Base-by-base conservation (phyloP, 2,797 vertebrate genomes). In the Pseudopleuronectes americanus region DNA sequence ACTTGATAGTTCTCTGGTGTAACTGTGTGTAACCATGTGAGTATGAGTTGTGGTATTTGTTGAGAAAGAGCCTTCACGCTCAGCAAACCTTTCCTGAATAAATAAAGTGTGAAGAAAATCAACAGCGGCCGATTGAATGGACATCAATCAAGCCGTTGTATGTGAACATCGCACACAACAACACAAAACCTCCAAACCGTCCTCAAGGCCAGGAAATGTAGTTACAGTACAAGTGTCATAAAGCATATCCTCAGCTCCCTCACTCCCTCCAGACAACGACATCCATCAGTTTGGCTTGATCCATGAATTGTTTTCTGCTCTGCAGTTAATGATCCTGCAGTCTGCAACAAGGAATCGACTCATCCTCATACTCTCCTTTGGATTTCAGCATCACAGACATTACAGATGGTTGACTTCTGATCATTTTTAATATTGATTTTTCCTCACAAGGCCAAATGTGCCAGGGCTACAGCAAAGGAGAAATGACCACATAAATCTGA, bases 381-480 rank as follows among this genome's bases (percentile, higher is more conserved):
- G 84, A 85, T 87, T 84, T 81, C 76, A 67, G 57, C 71, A 71
- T 77, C 75, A 28, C 79, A 67, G 55, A 68, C 81, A 79, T 85
- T 80, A 87, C 83, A 86, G 87, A 90, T 84, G 81, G 72, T 78
- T 81, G 80, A 87, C 84, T 89, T 65, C 76, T 79, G 84, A 91
- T 92, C 78, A 83, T 88, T 90, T 85, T 68, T 76, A 60, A 33
- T 67, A 90, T 93, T 57, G 87, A 92, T 90, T 89, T 90, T 36
- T 21, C 26, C 21, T 74, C 38, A 38, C 83, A 86, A 88, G 89
- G 88, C 89, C 86, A 72, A 90, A 87, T 62, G 72, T 74, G 77
- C 69, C 76, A 17, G 63, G 17, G 70, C 66, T 62, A 74, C 72
- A 59, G 45, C 38, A 10, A 58, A 4, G 57, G 76, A 85, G 65